A percentile compares a stretch with the other conserved stretches of the same genome.
Evolutionary conservation across 2,113 vertebrate genomes (phyloP).

Genomic region (Tragelaphus buxtoni): DNA sequence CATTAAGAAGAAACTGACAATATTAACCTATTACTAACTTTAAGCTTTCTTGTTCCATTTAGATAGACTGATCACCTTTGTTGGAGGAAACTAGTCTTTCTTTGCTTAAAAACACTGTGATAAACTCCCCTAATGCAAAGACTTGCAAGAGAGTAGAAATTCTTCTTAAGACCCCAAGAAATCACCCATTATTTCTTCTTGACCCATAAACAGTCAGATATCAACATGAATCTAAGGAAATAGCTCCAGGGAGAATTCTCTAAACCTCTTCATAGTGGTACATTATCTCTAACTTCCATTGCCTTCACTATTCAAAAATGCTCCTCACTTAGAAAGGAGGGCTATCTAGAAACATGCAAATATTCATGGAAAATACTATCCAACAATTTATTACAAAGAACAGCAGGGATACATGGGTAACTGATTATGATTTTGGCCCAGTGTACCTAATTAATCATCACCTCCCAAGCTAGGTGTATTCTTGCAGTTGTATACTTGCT

Average conservation of each 20-base stretch:
- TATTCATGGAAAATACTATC: not conserved
- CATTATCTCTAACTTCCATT: not conserved
- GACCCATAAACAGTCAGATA: not conserved
- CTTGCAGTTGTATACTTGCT: too few species aligned
- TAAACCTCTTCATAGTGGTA: not conserved
- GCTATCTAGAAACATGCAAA: not conserved
- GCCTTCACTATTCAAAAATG: not conserved
- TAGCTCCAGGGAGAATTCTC: not conserved
- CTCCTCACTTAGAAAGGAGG: not conserved
- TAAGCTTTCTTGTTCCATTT: not conserved
- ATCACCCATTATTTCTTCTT: not conserved
- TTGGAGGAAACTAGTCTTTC: not conserved
- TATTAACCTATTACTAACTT: not conserved
- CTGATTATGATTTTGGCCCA: not conserved
- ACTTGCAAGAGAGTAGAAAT: not conserved
- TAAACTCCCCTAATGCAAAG: not conserved
- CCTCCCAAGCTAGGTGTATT: not conserved
- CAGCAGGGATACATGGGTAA: not conserved
- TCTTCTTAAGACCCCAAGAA: not conserved
- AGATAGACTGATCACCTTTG: not conserved
- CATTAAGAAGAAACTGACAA: not conserved
- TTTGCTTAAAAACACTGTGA: not conserved
- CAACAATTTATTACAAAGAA: not conserved
- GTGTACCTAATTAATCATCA: not conserved
- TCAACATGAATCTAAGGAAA: not conserved